These are phyloP conservation scores for Etia nguti DNA, from an alignment of 2,113 vertebrate species.

Conservation along the genomic window DNA sequence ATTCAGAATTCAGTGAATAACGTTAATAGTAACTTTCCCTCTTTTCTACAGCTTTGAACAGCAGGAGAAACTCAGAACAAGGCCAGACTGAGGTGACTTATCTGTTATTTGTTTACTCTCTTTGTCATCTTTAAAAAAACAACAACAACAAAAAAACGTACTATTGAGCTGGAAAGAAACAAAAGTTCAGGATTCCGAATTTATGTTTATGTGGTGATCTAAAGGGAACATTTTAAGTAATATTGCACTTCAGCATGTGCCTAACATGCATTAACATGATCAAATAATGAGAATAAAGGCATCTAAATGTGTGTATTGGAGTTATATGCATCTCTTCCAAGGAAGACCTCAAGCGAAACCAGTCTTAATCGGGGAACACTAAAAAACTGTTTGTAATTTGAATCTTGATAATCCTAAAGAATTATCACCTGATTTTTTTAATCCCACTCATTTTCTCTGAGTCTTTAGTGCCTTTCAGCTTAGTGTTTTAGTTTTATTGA, in stretches of 20 bases:
- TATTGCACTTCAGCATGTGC: neutral
- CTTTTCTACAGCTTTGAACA: neutral
- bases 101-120: neutral
- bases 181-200: neutral
- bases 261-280: neutral
- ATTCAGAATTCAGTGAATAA: neutral
- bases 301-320: too few relatives aligned
- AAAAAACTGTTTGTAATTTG: neutral
- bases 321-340: too few relatives aligned
- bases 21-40: rapidly evolving
- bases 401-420: neutral
- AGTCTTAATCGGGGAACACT: too few relatives aligned
- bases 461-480: neutral
- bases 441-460: rapidly evolving
- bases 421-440: neutral
- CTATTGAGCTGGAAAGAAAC: rapidly evolving
- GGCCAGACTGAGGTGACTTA: neutral
- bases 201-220: neutral
- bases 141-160: too few relatives aligned
- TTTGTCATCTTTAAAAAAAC: rapidly evolving
- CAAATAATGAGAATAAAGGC: too few relatives aligned
- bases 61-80: neutral
- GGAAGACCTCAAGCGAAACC: too few relatives aligned
- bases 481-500: neutral
- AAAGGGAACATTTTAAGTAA: rapidly evolving